Percentiles rank a stretch among this genome's conserved stretches.
These are phyloP conservation scores for Aporrectodea caliginosa DNA, from an alignment of 1,140 invertebrate species.

Conservation along the genomic window DNA sequence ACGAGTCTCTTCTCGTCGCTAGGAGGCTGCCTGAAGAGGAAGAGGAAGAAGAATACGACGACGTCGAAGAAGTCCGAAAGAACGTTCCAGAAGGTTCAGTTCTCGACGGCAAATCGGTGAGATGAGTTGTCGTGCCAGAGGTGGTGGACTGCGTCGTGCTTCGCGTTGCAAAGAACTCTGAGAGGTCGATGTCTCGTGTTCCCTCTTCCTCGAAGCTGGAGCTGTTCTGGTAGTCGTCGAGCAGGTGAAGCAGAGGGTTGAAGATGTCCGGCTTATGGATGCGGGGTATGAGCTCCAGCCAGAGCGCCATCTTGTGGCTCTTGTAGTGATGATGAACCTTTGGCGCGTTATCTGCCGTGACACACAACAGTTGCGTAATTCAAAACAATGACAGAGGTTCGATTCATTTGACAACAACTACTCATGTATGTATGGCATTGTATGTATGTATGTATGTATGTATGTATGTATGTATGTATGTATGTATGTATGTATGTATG, in stretches of 20 bases:
- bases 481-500: neutral
- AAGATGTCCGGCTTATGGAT: constrained; percentile 78
- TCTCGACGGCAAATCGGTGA: neutral
- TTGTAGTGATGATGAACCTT: constrained; percentile 84
- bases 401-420: too few species aligned
- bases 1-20: neutral
- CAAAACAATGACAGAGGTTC: too few species aligned
- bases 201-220: constrained; percentile 43
- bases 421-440: too few species aligned
- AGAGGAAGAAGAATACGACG: neutral
- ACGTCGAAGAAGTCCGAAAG: constrained; percentile 18
- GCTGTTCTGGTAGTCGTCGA: constrained; percentile 62
- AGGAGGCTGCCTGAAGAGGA: constrained; percentile 41
- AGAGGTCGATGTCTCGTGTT: constrained; percentile 43
- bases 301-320: constrained; percentile 88
- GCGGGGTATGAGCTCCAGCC: constrained; percentile 90
- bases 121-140: constrained; percentile 11
- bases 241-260: constrained; percentile 76
- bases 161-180: constrained; percentile 31
- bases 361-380: neutral
- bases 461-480: neutral
- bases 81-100: neutral
- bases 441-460: neutral
- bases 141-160: neutral
- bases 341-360: constrained; percentile 33